Evolutionary conservation across 2,888 invertebrate species (phyloP), one percentile per base, ranked within the genome.

Genomic region (Chironomus riparius): DNA sequence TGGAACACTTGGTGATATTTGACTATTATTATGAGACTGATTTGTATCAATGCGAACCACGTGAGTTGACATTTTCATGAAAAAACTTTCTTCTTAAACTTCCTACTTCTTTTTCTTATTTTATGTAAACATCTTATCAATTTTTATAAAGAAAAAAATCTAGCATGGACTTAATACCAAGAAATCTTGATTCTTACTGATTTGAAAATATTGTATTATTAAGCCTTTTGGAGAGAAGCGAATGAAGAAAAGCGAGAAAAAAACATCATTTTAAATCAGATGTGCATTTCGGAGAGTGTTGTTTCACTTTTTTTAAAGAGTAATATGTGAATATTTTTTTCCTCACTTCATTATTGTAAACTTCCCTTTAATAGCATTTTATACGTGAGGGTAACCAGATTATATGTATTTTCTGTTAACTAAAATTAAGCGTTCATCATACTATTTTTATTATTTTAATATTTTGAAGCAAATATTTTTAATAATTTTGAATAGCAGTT

Each of bases 1-100:
- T 22, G 70, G 70, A 12, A 47, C 18, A 56, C 18, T 56, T 5
- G 56, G 56, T 56, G 56, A 18, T 18, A 50, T 70, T 18, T 48
- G 70, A 50, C 22, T 56, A 56, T 56, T 56, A 15, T 18, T 56
- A 18, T 50, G 72, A 15, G 72, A 6, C n/a, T 21, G 24, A 15
- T 13, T n/a, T 50, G 56, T 15, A 28, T 72, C 72, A 18, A 72
- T 47, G 3, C 72, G 61, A 28, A 72, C 72, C 4, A 21, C 48
- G 18, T 72, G 72, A 61, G 72, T 72, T 28, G 72, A 61, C 72
- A 72, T 72, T 61, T 71, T 71, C 28, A 15, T 24, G 15, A 68
- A 68, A 28, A 68, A 28, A 4, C 22, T 69, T 47, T 38, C 15
- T 69, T 47, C 38, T 28, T 13, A 68, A 5, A 68, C 7, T 10